phyloP scores from a whole-genome alignment of 2,797 vertebrate species.

The Vultur gryphus region DNA sequence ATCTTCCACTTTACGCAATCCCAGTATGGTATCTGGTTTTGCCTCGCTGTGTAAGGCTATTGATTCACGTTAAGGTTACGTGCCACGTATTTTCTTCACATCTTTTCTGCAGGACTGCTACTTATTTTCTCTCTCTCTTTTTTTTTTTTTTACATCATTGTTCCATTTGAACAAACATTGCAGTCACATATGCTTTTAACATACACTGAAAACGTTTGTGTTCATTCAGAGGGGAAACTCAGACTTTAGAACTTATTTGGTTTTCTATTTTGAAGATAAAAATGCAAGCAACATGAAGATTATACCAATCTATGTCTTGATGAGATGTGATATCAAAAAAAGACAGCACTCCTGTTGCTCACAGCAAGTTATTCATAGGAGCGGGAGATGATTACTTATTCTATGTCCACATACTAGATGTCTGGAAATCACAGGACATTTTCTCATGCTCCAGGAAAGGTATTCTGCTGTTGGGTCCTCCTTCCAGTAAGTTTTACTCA shows the following conservation, averaged over 20 bases:
- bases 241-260: background rate
- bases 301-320: background rate
- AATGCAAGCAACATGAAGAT: background rate
- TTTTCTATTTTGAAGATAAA: background rate
- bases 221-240: background rate
- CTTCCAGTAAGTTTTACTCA: background rate
- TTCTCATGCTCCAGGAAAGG: background rate
- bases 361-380: background rate
- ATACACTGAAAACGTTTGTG: background rate
- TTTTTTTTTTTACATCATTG: background rate
- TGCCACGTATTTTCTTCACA: background rate
- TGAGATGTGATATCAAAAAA: background rate
- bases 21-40: background rate
- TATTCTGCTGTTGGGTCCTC: background rate
- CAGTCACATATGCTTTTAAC: background rate
- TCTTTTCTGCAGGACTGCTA: background rate
- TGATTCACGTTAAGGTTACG: background rate
- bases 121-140: too few relatives aligned
- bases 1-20: background rate
- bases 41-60: background rate
- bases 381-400: background rate
- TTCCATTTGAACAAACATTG: rapidly evolving
- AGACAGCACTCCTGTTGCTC: background rate
- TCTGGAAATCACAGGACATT: background rate
- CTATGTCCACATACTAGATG: background rate